Percentiles rank a stretch among this genome's conserved stretches.
Evolutionary conservation across 2,113 vertebrate species (phyloP).

Genomic region (Gasterosteus nipponicus): DNA sequence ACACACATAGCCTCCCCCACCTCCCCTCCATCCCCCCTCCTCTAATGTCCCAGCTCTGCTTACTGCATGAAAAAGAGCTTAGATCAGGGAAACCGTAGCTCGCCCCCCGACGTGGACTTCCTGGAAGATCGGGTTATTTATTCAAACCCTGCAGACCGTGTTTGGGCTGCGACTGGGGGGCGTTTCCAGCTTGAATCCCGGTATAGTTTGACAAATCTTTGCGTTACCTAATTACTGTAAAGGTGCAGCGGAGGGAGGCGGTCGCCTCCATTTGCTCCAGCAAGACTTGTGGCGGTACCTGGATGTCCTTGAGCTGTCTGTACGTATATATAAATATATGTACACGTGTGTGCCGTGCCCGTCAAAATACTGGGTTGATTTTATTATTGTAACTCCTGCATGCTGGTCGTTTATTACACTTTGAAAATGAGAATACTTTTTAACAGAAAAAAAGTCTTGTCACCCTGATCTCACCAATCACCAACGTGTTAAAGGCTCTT

Average conservation of each 20-base stretch:
- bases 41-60: slow-evolving; percentile 62
- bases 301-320: neutral
- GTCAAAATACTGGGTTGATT: neutral
- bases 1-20: slow-evolving; percentile 11
- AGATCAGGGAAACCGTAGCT: slow-evolving; percentile 74
- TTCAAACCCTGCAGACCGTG: slow-evolving; percentile 46
- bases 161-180: slow-evolving; percentile 35
- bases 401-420: neutral
- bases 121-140: slow-evolving; percentile 67
- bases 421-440: neutral
- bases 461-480: neutral
- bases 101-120: slow-evolving; percentile 53
- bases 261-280: neutral
- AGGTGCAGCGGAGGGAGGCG: slow-evolving; percentile 13
- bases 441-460: neutral
- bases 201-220: slow-evolving; percentile 32
- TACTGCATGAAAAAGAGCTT: slow-evolving; percentile 71
- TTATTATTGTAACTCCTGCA: neutral
- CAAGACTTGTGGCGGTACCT: neutral
- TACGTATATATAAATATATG: neutral
- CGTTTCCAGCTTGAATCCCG: slow-evolving; percentile 35
- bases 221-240: slow-evolving; percentile 5
- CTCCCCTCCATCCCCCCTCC: slow-evolving; percentile 18
- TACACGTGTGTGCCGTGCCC: neutral
- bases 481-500: neutral